Conservation (phyloP, 2,797 vertebrate genomes). For the Chromobotia macracanthus region DNA sequence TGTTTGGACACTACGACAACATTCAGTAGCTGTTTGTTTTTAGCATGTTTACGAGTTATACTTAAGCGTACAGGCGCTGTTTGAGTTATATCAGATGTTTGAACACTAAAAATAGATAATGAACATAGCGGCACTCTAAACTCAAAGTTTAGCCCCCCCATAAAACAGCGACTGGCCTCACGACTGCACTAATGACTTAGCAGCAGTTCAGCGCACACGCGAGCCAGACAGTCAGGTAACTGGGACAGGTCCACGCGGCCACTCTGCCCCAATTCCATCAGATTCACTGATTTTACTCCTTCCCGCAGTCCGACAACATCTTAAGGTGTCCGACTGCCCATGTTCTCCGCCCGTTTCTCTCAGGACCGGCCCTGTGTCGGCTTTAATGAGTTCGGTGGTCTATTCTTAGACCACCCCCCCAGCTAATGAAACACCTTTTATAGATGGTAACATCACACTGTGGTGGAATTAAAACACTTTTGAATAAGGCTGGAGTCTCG, state of each 20-base stretch:
- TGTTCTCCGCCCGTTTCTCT: conserved; percentile 9
- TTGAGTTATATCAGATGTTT: too few relatives aligned
- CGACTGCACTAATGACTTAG: neutral
- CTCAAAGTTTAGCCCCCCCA: too few relatives aligned
- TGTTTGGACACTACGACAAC: too few relatives aligned
- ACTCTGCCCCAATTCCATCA: conserved; percentile 50
- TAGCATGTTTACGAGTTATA: too few relatives aligned
- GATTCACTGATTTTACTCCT: conserved; percentile 21
- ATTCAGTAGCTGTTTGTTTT: too few relatives aligned
- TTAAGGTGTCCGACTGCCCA: neutral
- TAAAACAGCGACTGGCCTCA: too few relatives aligned
- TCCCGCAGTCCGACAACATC: conserved; percentile 1
- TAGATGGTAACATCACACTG: conserved; percentile 23
- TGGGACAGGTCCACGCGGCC: conserved; percentile 35
- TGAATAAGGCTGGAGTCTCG: conserved; percentile 19
- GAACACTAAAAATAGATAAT: too few relatives aligned
- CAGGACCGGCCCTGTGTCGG: conserved; percentile 6
- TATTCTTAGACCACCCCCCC: conserved; percentile 37
- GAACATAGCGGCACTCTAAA: too few relatives aligned
- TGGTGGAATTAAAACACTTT: conserved; percentile 37
- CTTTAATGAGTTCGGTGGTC: conserved; percentile 30
- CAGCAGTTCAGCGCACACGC: neutral
- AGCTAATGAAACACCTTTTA: conserved; percentile 48
- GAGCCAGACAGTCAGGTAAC: conserved; percentile 23
- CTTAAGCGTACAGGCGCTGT: too few relatives aligned